These are phyloP conservation scores for Cyprinodon variegatus DNA, from an alignment of 2,113 vertebrate genomes.

Conservation along the genomic window DNA sequence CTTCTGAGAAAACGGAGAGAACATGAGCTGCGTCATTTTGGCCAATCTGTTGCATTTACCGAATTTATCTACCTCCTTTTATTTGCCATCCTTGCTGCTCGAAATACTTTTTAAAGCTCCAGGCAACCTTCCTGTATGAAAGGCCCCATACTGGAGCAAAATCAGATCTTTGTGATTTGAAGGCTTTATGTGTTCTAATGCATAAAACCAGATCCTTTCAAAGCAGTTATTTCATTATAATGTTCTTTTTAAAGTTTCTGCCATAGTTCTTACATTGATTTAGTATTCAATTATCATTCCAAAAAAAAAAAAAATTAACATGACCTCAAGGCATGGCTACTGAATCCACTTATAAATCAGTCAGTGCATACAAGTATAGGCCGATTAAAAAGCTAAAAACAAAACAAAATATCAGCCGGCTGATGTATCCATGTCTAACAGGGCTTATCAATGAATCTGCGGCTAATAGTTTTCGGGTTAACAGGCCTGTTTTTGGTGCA, in stretches of 20 bases:
- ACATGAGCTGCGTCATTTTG: neutral
- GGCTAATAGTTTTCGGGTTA: no score
- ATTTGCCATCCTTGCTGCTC: neutral
- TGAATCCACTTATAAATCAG: no score
- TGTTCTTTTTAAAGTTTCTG: neutral
- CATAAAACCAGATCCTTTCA: neutral
- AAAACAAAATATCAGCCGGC: no score
- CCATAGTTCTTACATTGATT: neutral
- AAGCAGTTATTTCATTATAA: neutral
- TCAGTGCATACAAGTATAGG: no score
- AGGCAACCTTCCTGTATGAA: neutral
- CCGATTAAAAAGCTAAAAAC: no score
- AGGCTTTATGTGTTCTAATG: neutral
- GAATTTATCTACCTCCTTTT: neutral
- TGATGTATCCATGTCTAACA: no score
- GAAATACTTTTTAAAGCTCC: neutral
- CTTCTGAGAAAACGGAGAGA: neutral
- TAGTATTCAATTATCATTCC: neutral
- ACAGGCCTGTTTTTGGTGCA: no score
- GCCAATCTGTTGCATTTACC: neutral
- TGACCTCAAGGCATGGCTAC: no score
- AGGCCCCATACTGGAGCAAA: neutral
- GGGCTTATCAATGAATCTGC: no score
- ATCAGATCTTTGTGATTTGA: neutral
- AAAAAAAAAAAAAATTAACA: neutral